Conservation (phyloP, 2,113 vertebrate genomes). For the Climacteris rufus region DNA sequence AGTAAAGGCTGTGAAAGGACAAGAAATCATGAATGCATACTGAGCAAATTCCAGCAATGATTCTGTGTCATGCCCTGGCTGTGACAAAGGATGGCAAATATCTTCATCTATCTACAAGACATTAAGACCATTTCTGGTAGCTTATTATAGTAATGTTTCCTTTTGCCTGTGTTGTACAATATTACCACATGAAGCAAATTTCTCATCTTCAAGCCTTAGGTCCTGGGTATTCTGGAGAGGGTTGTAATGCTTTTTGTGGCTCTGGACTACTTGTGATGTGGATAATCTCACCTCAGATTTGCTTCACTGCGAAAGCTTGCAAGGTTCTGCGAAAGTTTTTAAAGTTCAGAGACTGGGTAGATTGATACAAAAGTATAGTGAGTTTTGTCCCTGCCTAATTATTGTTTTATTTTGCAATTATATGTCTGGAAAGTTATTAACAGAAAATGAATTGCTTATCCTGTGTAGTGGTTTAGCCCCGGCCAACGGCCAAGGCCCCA, state of each 20-base stretch:
- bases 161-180: neutral
- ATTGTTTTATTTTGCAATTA: neutral
- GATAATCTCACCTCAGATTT: neutral
- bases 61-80: neutral
- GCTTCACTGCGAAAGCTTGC: neutral
- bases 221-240: neutral
- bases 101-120: neutral
- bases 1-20: neutral
- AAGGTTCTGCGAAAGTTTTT: no score
- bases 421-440: neutral
- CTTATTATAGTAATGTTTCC: neutral
- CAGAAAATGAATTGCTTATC: neutral
- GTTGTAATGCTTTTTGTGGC: neutral
- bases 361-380: neutral
- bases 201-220: neutral
- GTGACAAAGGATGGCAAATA: neutral
- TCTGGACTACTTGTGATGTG: neutral
- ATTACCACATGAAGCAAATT: neutral
- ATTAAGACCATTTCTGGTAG: neutral
- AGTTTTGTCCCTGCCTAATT: neutral
- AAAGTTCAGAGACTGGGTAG: neutral
- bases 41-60: neutral
- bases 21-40: slow-evolving; percentile 3
- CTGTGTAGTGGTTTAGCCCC: no score
- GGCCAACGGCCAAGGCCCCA: no score